Base-by-base conservation (phyloP, 2,888 invertebrate genomes). In the Baccha elongata region DNA sequence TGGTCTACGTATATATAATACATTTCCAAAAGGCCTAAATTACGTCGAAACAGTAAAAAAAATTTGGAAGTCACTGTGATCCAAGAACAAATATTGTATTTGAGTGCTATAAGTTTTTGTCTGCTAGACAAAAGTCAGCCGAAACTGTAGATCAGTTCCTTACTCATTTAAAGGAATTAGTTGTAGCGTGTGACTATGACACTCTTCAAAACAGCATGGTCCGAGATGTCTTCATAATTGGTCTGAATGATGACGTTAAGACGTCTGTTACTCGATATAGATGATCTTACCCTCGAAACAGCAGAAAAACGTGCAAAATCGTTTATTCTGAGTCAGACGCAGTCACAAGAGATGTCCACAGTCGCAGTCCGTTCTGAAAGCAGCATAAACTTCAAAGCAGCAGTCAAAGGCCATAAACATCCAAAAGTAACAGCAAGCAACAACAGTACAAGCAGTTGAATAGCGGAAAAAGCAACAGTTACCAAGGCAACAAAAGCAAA, bases 81-180 rank as follows among this genome's bases (percentile, higher is more conserved):
- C n/a, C 65, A 7, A 26, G 42, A 52, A 65, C 29, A 8, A 42
- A 65, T 29, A 65, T 67, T 52, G 42, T 67, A 8, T 50, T 52
- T 29, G 50, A 65, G 15, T 17, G 65, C 1, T 52, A 52, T 26
- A 52, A 52, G 17, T 67, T 67, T 21, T 8, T 67, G 7, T 67
- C 29, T 11, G n/a, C 37, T 3, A 42, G 42, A 29, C 53, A 68
- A 35, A 53, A 55, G 11, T 19, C 55, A n/a, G 68, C 32, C 13
- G 67, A 67, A 65, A 42, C 52, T 15, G 19, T 65, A 2, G 65
- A 67, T 29, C 42, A 67, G 19, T 67, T 53, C 3, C 10, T 53
- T 0, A 46, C 46, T 6, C 32, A 35, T 1, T 23, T 68, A 8
- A 68, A 68, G 15, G 44, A 42, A 52, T 21, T 53, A 5, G 68